A percentile compares a stretch with the other conserved stretches of the same genome.
Conservation (phyloP, 2,888 invertebrate genomes). For the Cybosia mesomella region DNA sequence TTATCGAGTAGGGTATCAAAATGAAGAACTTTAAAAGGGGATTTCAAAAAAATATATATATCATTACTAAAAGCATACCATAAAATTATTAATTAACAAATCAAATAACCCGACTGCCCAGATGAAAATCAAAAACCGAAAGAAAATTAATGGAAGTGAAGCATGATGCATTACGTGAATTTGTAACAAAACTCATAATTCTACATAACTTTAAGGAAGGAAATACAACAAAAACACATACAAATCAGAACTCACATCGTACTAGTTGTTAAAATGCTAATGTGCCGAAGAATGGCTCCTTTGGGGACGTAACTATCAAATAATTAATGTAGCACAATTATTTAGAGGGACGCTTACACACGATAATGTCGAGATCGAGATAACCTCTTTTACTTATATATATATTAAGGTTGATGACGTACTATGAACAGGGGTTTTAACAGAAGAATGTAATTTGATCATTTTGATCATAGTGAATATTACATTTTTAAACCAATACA, state of each 20-base stretch:
- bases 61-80: too few species aligned
- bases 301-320: conserved; percentile 45
- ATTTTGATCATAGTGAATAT: too few species aligned
- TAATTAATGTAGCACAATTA: conserved; percentile 59
- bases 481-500: too few species aligned
- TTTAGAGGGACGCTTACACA: conserved; percentile 53
- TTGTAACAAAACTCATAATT: neutral
- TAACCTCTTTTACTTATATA: too few species aligned
- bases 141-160: too few species aligned
- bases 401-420: neutral
- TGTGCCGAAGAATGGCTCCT: conserved; percentile 51
- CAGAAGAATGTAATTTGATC: too few species aligned
- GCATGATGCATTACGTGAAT: neutral
- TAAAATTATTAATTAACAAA: too few species aligned
- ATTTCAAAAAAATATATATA: too few species aligned
- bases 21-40: too few species aligned
- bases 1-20: too few species aligned
- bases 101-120: too few species aligned
- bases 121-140: too few species aligned
- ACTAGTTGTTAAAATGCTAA: conserved; percentile 53
- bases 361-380: conserved; percentile 41
- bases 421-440: neutral
- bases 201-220: conserved; percentile 10
- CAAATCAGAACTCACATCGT: conserved; percentile 50
- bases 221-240: conserved; percentile 37